These are phyloP conservation scores for Myotis findleyi DNA, from an alignment of 2,797 vertebrate species.

Conservation along the genomic window DNA sequence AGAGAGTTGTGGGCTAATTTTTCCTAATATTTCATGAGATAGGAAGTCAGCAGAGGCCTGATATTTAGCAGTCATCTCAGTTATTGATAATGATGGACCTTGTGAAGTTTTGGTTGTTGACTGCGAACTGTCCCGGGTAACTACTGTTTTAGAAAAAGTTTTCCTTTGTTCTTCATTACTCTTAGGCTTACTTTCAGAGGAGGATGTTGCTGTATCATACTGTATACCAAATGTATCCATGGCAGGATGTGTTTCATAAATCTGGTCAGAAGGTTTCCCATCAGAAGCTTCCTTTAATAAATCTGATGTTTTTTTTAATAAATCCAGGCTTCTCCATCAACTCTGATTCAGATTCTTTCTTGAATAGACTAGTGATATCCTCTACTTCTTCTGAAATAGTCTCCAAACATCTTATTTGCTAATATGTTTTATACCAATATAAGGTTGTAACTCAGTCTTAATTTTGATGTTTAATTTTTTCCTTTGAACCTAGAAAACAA, in stretches of 20 bases:
- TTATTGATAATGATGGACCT: background rate
- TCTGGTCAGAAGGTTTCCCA: background rate
- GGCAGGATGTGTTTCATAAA: background rate
- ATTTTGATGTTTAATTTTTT: constrained; percentile 22
- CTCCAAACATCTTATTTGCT: constrained; percentile 55
- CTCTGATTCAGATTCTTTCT: background rate
- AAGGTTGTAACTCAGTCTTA: constrained; percentile 29
- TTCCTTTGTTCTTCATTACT: constrained; percentile 46
- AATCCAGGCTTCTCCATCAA: background rate
- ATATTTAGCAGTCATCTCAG: background rate
- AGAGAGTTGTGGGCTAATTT: background rate
- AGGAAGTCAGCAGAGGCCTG: background rate
- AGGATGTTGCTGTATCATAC: background rate
- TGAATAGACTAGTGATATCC: background rate
- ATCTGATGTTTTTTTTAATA: constrained; percentile 26
- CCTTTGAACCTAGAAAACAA: constrained; percentile 71
- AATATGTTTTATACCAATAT: constrained; percentile 8
- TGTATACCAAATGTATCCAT: background rate
- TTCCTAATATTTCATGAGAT: background rate
- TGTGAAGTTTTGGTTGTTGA: background rate
- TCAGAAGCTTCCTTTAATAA: background rate
- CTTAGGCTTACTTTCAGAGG: background rate
- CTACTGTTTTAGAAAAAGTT: background rate
- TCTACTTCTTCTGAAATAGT: constrained; percentile 19
- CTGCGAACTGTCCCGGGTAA: background rate